These are phyloP conservation scores for Hystrix cristata DNA, from an alignment of 2,113 vertebrate species.

Conservation along the genomic window DNA sequence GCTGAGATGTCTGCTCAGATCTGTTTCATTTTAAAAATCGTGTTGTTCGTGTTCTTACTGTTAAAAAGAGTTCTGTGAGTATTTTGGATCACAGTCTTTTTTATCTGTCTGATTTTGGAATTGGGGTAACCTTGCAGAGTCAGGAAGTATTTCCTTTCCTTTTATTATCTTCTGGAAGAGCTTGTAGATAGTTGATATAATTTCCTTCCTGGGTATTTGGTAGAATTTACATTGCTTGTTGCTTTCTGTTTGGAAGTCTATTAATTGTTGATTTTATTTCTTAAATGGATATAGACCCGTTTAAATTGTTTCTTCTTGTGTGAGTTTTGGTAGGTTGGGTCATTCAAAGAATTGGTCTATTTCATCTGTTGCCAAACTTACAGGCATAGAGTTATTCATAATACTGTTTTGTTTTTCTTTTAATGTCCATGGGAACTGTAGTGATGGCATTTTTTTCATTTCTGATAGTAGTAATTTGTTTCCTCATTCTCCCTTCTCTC, in stretches of 20 bases:
- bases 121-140: not conserved
- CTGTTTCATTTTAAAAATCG: not conserved
- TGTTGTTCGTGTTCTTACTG: constrained; percentile 24
- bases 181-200: not conserved
- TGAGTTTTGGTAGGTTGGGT: not conserved
- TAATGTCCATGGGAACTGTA: not conserved
- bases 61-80: constrained; percentile 26
- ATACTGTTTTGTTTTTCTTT: not conserved
- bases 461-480: not conserved
- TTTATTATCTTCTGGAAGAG: not conserved
- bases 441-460: not conserved
- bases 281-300: not conserved
- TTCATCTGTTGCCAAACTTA: not conserved
- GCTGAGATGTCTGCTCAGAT: not conserved
- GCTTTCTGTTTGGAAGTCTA: not conserved
- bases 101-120: not conserved
- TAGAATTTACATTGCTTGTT: not conserved
- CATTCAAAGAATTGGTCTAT: not conserved
- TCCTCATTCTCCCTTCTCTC: not conserved
- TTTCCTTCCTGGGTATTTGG: not conserved
- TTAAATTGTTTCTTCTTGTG: not conserved
- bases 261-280: not conserved
- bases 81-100: not conserved
- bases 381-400: not conserved
- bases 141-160: not conserved